A percentile compares a stretch with the other conserved stretches of the same genome.
Conservation (phyloP, 2,113 vertebrate species). For the Aplodontia rufa region DNA sequence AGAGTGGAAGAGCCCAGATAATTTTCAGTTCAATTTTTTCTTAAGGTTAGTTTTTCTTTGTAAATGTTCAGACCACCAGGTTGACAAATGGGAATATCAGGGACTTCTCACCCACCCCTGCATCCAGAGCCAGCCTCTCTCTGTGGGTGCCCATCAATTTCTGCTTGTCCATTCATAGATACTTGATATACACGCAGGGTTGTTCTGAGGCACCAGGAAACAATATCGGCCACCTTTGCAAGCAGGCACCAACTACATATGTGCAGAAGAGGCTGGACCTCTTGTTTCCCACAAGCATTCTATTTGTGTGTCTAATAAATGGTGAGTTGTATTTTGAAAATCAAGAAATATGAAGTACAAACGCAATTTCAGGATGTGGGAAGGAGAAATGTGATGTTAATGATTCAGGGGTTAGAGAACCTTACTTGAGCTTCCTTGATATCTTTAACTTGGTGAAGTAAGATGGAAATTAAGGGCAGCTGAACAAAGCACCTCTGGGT, state of each 20-base stretch:
- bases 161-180: neutral
- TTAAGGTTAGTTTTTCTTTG: slow-evolving; percentile 9
- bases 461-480: neutral
- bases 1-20: neutral
- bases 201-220: neutral
- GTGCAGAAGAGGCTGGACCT: neutral
- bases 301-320: neutral
- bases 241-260: neutral
- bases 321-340: neutral
- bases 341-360: neutral
- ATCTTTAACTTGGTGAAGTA: neutral
- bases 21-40: slow-evolving; percentile 1
- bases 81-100: neutral
- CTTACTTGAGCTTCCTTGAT: neutral
- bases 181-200: neutral
- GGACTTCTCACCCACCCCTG: neutral
- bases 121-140: neutral
- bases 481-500: neutral
- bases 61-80: neutral
- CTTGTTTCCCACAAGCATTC: neutral
- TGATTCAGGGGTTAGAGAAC: neutral
- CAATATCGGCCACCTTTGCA: neutral
- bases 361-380: neutral
- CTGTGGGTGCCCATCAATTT: neutral
- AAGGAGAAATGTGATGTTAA: neutral